Conservation (phyloP, 2,797 vertebrate genomes). For the Tenualosa ilisha region DNA sequence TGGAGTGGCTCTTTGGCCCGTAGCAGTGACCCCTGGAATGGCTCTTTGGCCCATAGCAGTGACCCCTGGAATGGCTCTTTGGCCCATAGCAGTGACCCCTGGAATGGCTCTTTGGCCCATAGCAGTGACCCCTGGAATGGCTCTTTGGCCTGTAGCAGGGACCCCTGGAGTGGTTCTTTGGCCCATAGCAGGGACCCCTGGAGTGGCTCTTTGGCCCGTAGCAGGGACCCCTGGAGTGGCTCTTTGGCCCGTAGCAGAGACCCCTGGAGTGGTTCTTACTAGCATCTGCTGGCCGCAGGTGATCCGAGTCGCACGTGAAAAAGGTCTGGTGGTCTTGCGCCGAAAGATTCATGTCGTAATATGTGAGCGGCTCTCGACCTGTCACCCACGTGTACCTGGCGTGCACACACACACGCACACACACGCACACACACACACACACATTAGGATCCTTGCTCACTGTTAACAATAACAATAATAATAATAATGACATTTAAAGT, state of each 20-base stretch:
- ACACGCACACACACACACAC: slow-evolving; percentile 7
- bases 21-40: not conserved
- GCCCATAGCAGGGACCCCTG: not conserved
- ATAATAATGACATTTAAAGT: slow-evolving; percentile 29
- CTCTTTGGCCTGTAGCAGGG: not conserved
- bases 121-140: not conserved
- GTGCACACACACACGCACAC: slow-evolving; percentile 15
- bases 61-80: not conserved
- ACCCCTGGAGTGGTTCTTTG: slow-evolving; percentile 57
- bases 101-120: slow-evolving; percentile 60
- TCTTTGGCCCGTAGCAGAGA: not conserved
- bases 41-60: slow-evolving; percentile 60
- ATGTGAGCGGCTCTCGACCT: slow-evolving; percentile 92
- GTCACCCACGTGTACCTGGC: slow-evolving; percentile 96
- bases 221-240: not conserved
- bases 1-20: not conserved
- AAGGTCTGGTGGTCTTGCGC: slow-evolving; percentile 96
- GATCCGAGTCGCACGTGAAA: slow-evolving; percentile 95
- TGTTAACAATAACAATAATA: not conserved
- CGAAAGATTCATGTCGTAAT: slow-evolving; percentile 96
- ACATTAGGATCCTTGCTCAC: not conserved
- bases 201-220: not conserved
- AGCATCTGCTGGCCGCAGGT: slow-evolving; percentile 93
- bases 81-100: not conserved
- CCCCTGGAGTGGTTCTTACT: slow-evolving; percentile 74